Evolutionary conservation across 1,140 invertebrate genomes (phyloP).

Genomic region (Chironomus tepperi): DNA sequence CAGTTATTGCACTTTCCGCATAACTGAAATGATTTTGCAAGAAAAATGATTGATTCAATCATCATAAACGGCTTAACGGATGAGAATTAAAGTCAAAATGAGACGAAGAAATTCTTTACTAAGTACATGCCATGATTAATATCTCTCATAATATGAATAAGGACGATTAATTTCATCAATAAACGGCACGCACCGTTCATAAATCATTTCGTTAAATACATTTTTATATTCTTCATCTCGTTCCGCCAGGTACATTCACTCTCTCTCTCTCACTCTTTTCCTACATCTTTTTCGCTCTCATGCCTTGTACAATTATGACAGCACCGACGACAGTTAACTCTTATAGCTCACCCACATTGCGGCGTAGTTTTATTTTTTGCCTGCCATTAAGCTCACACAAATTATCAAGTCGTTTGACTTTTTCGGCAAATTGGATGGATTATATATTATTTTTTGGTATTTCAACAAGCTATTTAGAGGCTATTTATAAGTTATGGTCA

Average conservation of each 20-base stretch:
- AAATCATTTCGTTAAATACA: not conserved
- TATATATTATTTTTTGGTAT: no score
- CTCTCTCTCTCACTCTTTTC: no score
- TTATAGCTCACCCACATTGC: not conserved
- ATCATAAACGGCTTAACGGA: not conserved
- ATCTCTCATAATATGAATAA: not conserved
- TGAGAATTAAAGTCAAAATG: not conserved
- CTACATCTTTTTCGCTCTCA: not conserved
- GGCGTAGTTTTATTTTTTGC: not conserved
- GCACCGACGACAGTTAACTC: not conserved
- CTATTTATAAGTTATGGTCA: no score
- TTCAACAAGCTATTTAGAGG: no score
- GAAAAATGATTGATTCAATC: not conserved
- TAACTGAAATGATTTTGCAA: not conserved
- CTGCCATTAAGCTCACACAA: not conserved
- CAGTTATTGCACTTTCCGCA: not conserved
- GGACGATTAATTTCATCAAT: slow-evolving; percentile 13
- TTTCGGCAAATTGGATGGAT: not conserved
- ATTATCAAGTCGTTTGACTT: slow-evolving; percentile 7
- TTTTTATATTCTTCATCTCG: not conserved
- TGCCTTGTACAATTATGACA: not conserved
- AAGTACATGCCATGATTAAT: not conserved
- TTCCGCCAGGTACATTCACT: no score
- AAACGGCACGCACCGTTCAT: not conserved
- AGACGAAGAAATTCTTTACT: no score